These are phyloP conservation scores for Micromys minutus DNA, from an alignment of 2,113 vertebrate species.

Conservation along the genomic window DNA sequence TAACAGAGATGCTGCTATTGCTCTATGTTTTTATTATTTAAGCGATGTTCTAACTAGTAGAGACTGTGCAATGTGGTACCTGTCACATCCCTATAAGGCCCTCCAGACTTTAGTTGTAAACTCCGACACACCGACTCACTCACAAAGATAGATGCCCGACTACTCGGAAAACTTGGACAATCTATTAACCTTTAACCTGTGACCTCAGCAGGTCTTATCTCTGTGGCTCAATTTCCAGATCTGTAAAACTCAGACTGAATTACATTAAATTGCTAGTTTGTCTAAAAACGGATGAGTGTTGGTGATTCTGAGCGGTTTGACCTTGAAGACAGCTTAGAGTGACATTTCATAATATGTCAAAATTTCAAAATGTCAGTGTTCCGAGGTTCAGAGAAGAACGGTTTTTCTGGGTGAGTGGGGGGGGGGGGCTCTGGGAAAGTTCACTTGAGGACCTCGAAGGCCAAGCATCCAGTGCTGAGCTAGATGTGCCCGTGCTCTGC, in stretches of 20 bases:
- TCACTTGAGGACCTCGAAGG: background rate
- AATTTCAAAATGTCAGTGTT: background rate
- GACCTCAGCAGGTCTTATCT: background rate
- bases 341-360: background rate
- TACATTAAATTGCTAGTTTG: background rate
- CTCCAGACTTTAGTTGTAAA: background rate
- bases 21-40: background rate
- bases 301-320: background rate
- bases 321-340: background rate
- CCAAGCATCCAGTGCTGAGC: background rate
- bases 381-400: background rate
- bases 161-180: background rate
- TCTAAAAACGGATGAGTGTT: background rate
- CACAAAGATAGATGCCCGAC: background rate
- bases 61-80: background rate
- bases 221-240: background rate
- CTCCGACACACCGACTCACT: background rate
- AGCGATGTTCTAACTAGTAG: background rate
- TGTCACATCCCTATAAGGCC: background rate
- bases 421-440: background rate
- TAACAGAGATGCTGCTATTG: background rate
- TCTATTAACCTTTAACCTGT: background rate
- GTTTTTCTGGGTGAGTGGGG: background rate
- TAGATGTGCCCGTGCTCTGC: background rate
- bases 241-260: background rate